Evolutionary conservation across 2,113 vertebrate species (phyloP).

Genomic region (Periophthalmodon schlosseri): DNA sequence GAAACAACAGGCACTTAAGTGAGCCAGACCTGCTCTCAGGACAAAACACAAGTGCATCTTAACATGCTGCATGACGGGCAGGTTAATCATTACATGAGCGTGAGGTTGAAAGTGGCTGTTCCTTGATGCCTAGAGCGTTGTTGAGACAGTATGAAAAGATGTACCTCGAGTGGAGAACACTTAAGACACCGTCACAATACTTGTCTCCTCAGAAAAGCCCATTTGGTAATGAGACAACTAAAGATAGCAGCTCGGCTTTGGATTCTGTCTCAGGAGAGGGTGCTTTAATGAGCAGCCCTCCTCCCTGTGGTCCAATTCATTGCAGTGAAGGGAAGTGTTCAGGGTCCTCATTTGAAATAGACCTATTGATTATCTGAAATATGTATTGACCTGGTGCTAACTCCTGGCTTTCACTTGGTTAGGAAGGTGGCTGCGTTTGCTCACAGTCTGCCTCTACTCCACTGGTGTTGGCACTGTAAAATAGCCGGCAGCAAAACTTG

Average conservation of each 20-base stretch:
- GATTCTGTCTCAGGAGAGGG: conserved; percentile 56
- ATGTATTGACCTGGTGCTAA: conserved; percentile 53
- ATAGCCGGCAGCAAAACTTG: conserved; percentile 69
- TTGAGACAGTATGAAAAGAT: conserved; percentile 45
- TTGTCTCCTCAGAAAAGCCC: conserved; percentile 62
- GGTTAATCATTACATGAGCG: conserved; percentile 41
- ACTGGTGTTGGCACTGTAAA: conserved; percentile 73
- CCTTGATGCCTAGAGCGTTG: conserved; percentile 23
- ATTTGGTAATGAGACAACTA: conserved; percentile 65
- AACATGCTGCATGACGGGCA: conserved; percentile 21
- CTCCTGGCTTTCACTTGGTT: conserved; percentile 16
- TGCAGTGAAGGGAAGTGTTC: conserved; percentile 30
- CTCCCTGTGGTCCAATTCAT: conserved; percentile 57
- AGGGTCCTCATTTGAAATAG: conserved; percentile 58
- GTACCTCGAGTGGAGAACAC: conserved; percentile 35
- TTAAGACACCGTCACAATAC: conserved; percentile 47
- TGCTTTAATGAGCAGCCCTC: conserved; percentile 60
- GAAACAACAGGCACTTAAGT: conserved; percentile 29
- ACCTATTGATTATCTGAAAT: conserved; percentile 73
- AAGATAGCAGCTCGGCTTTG: conserved; percentile 51
- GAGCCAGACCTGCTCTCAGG: conserved; percentile 36
- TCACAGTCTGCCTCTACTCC: conserved; percentile 27
- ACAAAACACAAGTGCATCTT: conserved; percentile 17
- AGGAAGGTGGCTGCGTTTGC: conserved; percentile 20
- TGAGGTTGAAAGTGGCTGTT: conserved; percentile 33